Evolutionary conservation across 2,888 invertebrate species (phyloP), one percentile per base, ranked within the genome.

Genomic region (Urechis unicinctus): DNA sequence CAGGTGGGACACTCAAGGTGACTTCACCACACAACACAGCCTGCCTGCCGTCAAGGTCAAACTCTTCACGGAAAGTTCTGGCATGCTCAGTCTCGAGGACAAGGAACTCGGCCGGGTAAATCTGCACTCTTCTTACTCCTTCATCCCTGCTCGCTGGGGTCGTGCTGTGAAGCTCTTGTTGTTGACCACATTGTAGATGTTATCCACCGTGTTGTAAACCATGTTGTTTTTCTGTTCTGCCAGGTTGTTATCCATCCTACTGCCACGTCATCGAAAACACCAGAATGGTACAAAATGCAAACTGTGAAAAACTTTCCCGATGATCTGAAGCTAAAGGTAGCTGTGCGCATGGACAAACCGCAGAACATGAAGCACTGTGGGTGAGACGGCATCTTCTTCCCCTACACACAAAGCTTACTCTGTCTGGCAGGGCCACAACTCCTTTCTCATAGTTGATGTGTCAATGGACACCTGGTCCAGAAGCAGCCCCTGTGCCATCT

Each of bases 1-100:
- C 60, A 93, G 92, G 86, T 98, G 98, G 98, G 98, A 98, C 75
- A 98, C 97, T 0, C 97, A 97, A 83, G 98, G 96, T 53, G 98
- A 99, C 81, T 99, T 98, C 80, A 91, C 93, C 66, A 98, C 97
- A 53, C 94, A 92, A 59, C 94, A 97, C 78, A 92, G 97, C 1
- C 82, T 98, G 61, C 98, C 98, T 45, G 86, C 90, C 24, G 96
- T 99, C 21, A 99, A 98, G 83, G 90, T 98, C 3, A 97, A 98
- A 79, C 81, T 97, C 31, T 97, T 91, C 78, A 95, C 96, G 0
- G 98, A 98, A 81, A 96, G 94, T 77, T 93, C 95, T 25, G 92
- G 92, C 53, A 91, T 98, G 83, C 81, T 99, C 51, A 91, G 96
- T n/a, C 82, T 99, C 55, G 98, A 99, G 81, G 98, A 98, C 77